Evolutionary conservation across 2,113 vertebrate genomes (phyloP).

Genomic region (Callipepla squamata): DNA sequence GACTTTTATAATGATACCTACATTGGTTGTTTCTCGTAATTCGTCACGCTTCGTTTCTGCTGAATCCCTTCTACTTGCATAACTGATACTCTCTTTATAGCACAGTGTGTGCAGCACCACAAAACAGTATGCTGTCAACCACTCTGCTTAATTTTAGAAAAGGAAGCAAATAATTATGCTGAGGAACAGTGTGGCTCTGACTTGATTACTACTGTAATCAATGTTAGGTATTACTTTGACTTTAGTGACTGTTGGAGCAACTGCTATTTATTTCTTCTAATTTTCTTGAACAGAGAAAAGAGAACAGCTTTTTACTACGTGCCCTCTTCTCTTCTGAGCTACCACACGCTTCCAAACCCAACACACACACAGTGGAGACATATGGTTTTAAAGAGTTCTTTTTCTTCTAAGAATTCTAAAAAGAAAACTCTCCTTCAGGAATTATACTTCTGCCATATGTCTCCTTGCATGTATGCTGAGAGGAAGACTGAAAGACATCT

Average conservation of each 20-base stretch:
- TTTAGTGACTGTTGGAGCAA: constrained; percentile 39
- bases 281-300: constrained; percentile 54
- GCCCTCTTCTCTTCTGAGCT: constrained; percentile 44
- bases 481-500: not conserved
- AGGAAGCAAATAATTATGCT: not conserved
- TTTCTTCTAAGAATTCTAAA: not conserved
- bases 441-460: not conserved
- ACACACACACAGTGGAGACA: constrained; percentile 3
- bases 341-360: not conserved
- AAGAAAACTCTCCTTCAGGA: not conserved
- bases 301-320: constrained; percentile 64
- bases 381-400: constrained; percentile 25
- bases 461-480: not conserved
- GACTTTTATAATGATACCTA: not conserved
- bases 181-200: not conserved
- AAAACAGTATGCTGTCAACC: not conserved
- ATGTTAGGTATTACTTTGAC: not conserved
- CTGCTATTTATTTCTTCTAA: constrained; percentile 46
- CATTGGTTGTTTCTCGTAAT: not conserved
- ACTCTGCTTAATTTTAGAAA: not conserved
- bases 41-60: not conserved
- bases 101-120: not conserved
- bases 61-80: not conserved
- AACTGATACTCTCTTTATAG: not conserved
- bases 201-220: not conserved